A percentile compares a stretch with the other conserved stretches of the same genome.
These are phyloP conservation scores for Pterophyllum scalare DNA, from an alignment of 2,113 vertebrate species.

Conservation along the genomic window DNA sequence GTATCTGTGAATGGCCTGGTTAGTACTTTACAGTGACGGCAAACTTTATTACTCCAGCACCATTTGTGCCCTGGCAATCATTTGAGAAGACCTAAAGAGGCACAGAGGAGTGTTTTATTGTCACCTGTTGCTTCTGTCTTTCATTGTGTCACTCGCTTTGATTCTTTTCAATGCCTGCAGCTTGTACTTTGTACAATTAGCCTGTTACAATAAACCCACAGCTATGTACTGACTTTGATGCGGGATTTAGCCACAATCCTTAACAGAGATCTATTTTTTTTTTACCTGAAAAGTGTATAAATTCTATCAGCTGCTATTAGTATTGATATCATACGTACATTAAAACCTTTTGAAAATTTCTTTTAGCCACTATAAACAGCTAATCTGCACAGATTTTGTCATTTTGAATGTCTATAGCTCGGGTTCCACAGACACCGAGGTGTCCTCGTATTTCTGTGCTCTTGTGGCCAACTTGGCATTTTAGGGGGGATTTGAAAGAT, in stretches of 20 bases:
- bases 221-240: constrained; percentile 1
- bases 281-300: background rate
- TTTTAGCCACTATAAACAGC: background rate
- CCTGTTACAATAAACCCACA: constrained; percentile 20
- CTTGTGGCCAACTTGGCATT: constrained; percentile 37
- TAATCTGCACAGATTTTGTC: constrained; percentile 21
- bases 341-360: background rate
- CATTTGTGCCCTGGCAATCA: background rate
- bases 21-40: background rate
- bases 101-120: background rate
- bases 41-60: background rate
- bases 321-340: background rate
- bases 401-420: background rate
- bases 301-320: background rate
- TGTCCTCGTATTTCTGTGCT: constrained; percentile 38
- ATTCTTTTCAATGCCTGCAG: constrained; percentile 14
- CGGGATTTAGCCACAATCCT: constrained; percentile 6
- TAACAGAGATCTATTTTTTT: background rate
- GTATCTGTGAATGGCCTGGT: background rate
- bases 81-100: background rate
- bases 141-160: constrained; percentile 31
- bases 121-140: constrained; percentile 42
- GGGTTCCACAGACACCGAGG: constrained; percentile 1
- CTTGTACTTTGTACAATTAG: constrained; percentile 8
- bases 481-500: constrained; percentile 11